Evolutionary conservation across 2,797 vertebrate genomes (phyloP).

Genomic region (Leptodactylus fallax): DNA sequence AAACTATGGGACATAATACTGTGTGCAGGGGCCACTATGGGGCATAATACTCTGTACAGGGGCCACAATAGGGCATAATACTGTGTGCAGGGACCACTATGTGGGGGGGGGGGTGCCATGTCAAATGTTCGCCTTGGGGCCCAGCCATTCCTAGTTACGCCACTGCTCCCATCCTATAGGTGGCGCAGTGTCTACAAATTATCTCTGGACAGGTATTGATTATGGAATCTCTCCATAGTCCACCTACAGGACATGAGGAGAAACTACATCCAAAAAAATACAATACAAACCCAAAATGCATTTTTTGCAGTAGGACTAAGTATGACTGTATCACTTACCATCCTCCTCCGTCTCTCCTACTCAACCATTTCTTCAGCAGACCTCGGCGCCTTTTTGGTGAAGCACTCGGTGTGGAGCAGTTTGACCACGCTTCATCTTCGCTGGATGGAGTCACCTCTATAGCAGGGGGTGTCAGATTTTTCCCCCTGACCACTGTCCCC

Average conservation of each 20-base stretch:
- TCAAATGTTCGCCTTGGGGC: too few relatives aligned
- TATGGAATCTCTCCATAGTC: not conserved
- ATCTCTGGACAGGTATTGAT: not conserved
- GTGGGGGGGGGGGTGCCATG: too few relatives aligned
- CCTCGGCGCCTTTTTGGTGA: constrained; percentile 78
- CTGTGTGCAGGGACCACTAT: too few relatives aligned
- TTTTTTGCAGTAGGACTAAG: too few relatives aligned
- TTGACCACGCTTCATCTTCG: constrained; percentile 73
- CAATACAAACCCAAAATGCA: too few relatives aligned
- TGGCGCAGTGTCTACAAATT: not conserved
- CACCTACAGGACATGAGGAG: not conserved
- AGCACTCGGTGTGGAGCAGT: constrained; percentile 77
- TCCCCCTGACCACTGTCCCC: constrained; percentile 39
- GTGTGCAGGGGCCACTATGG: too few relatives aligned
- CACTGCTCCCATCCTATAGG: not conserved
- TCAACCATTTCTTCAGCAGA: constrained; percentile 73
- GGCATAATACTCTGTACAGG: too few relatives aligned
- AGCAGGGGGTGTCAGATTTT: constrained; percentile 63
- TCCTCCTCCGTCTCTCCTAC: constrained; percentile 75
- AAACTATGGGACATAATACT: too few relatives aligned
- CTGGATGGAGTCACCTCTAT: constrained; percentile 66
- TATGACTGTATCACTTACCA: constrained; percentile 71
- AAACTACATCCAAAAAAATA: not conserved
- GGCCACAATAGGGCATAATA: too few relatives aligned
- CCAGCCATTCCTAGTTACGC: too few relatives aligned